A percentile compares a stretch with the other conserved stretches of the same genome.
Conservation (phyloP, 64 coral and sea anemone species). For the Stichodactyla helianthus region DNA sequence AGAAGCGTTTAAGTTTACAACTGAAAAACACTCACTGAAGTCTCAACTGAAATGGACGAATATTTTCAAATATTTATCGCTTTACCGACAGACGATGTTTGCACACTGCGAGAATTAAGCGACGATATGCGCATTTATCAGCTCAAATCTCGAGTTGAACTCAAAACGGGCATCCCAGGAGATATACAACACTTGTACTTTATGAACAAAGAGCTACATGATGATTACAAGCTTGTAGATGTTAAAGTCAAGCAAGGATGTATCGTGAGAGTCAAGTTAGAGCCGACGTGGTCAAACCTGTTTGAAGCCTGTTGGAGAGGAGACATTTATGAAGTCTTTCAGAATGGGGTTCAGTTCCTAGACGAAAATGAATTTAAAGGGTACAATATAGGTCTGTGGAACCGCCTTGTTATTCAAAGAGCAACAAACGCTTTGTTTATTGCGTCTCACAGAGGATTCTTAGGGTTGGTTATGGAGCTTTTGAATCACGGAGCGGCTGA, state of each 20-base stretch:
- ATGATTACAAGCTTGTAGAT: slow-evolving; percentile 42
- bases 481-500: slow-evolving; percentile 82
- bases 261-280: slow-evolving; percentile 72
- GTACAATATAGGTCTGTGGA: slow-evolving; percentile 85
- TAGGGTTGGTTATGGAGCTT: slow-evolving; percentile 75
- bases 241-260: slow-evolving; percentile 79
- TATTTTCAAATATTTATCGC: slow-evolving; percentile 74
- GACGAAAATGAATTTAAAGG: slow-evolving; percentile 50
- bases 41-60: background rate
- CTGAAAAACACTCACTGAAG: background rate
- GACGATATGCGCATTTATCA: slow-evolving; percentile 61
- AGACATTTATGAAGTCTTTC: slow-evolving; percentile 89
- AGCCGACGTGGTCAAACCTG: slow-evolving; percentile 58
- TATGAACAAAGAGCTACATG: slow-evolving; percentile 74
- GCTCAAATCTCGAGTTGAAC: slow-evolving; percentile 79
- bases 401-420: slow-evolving; percentile 75
- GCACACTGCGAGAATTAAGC: slow-evolving; percentile 54
- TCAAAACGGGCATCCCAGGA: slow-evolving; percentile 85
- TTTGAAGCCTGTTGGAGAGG: slow-evolving; percentile 91
- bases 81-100: slow-evolving; percentile 77
- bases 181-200: slow-evolving; percentile 76
- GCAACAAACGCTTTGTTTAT: slow-evolving; percentile 93
- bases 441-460: slow-evolving; percentile 88
- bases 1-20: background rate
- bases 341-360: slow-evolving; percentile 90